A percentile compares a stretch with the other conserved stretches of the same genome.
These are phyloP conservation scores for Griposia aprilina DNA, from an alignment of 2,888 invertebrate genomes.

Conservation along the genomic window DNA sequence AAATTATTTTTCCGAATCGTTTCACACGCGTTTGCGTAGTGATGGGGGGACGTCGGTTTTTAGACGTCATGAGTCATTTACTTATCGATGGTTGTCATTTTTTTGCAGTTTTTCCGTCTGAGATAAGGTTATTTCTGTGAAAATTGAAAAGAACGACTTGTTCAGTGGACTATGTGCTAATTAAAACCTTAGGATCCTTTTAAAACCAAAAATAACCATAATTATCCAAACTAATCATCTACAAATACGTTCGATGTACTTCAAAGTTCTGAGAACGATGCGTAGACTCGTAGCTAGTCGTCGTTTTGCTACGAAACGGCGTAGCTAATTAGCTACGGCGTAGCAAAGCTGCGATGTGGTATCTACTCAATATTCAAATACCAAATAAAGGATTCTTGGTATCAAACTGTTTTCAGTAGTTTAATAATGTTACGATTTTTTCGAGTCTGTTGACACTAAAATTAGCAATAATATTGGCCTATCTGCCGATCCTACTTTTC, in stretches of 20 bases:
- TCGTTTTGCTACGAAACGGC: constrained; percentile 24
- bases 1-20: constrained; percentile 74
- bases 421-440: neutral
- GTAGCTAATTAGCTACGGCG: constrained; percentile 44
- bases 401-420: neutral
- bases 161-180: neutral
- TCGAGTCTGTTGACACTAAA: too few relatives aligned
- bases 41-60: constrained; percentile 51
- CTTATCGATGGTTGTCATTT: constrained; percentile 11
- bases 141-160: neutral
- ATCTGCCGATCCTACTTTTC: too few relatives aligned
- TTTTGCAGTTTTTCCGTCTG: constrained; percentile 11
- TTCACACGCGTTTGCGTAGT: constrained; percentile 68
- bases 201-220: neutral
- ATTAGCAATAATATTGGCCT: neutral
- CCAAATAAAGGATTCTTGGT: neutral
- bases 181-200: neutral
- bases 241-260: neutral
- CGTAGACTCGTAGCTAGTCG: constrained; percentile 16
- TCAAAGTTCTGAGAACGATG: constrained; percentile 1
- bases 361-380: constrained; percentile 1
- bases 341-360: constrained; percentile 26
- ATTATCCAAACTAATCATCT: neutral
- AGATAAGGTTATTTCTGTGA: neutral
- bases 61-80: constrained; percentile 15